Percentiles rank a stretch among this genome's conserved stretches.
These are phyloP conservation scores for Lomographa bimaculata DNA, from an alignment of 2,888 invertebrate genomes.

Conservation along the genomic window DNA sequence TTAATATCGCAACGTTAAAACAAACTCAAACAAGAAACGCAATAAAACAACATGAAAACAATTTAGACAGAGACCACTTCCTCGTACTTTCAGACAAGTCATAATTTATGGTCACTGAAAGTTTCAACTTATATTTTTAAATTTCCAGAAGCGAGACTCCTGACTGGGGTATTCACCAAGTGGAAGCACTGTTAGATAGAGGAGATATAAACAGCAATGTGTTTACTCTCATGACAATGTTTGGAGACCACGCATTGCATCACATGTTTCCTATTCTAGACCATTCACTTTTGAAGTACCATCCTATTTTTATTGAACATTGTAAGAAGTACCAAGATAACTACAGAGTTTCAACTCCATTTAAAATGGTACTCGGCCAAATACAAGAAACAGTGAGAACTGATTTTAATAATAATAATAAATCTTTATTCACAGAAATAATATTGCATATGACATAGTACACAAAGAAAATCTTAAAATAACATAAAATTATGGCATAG, in stretches of 20 bases:
- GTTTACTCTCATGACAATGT: constrained; percentile 87
- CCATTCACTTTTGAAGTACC: constrained; percentile 86
- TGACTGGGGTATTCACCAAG: constrained; percentile 81
- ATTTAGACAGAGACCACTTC: neutral
- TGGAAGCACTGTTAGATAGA: constrained; percentile 90
- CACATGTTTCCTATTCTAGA: constrained; percentile 92
- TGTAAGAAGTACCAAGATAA: constrained; percentile 85
- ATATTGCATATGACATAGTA: too few species aligned
- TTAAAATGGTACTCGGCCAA: constrained; percentile 41
- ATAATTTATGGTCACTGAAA: neutral
- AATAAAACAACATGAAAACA: constrained; percentile 6
- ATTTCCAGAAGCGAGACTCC: constrained; percentile 19
- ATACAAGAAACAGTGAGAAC: constrained; percentile 51
- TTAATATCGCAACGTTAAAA: too few species aligned
- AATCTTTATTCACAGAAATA: too few species aligned
- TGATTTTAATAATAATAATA: too few species aligned
- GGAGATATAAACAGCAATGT: constrained; percentile 85
- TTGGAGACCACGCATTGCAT: constrained; percentile 91
- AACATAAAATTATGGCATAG: too few species aligned
- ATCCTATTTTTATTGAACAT: constrained; percentile 84
- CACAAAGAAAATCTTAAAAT: too few species aligned
- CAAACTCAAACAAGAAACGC: neutral
- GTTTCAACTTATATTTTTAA: constrained; percentile 3
- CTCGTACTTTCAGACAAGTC: neutral
- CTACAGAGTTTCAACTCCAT: constrained; percentile 60